These are phyloP conservation scores for Pseudorasbora parva DNA, from an alignment of 2,113 vertebrate genomes.

Conservation along the genomic window DNA sequence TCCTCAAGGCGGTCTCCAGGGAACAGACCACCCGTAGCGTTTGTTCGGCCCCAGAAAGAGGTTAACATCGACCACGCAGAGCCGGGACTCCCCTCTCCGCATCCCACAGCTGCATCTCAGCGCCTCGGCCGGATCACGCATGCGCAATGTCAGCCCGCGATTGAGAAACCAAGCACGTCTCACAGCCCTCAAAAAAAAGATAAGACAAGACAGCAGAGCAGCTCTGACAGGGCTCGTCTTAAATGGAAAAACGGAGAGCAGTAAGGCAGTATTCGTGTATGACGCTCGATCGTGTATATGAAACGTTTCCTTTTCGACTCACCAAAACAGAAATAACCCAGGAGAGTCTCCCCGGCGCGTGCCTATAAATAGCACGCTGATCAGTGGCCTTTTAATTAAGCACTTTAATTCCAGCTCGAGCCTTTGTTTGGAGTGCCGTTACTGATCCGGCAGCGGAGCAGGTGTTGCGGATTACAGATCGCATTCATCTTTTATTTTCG, in stretches of 20 bases:
- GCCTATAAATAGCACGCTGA: conserved; percentile 58
- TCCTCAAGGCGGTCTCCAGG: conserved; percentile 43
- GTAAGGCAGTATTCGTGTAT: not conserved
- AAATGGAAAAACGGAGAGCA: not conserved
- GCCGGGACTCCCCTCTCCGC: conserved; percentile 60
- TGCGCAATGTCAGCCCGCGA: conserved; percentile 65
- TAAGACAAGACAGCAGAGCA: conserved; percentile 24
- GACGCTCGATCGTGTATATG: not conserved
- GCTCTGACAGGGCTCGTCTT: conserved; percentile 38
- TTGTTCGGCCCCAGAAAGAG: conserved; percentile 58
- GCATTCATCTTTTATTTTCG: conserved; percentile 58
- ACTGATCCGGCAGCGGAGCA: conserved; percentile 53
- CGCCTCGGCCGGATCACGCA: conserved; percentile 62
- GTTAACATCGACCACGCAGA: conserved; percentile 57
- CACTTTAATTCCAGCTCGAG: conserved; percentile 54
- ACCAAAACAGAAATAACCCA: conserved; percentile 45
- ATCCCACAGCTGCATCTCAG: conserved; percentile 49
- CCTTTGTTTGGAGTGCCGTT: conserved; percentile 48
- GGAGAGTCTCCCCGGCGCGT: conserved; percentile 46
- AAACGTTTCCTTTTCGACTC: conserved; percentile 14
- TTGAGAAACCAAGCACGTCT: conserved; percentile 66
- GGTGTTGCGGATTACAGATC: conserved; percentile 57
- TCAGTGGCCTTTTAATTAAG: conserved; percentile 60
- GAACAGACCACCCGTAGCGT: conserved; percentile 66
- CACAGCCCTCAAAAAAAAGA: conserved; percentile 47